Percentiles rank a stretch among this genome's conserved stretches.
Evolutionary conservation across 1,140 invertebrate species (phyloP).

Genomic region (Lucilia cuprina): DNA sequence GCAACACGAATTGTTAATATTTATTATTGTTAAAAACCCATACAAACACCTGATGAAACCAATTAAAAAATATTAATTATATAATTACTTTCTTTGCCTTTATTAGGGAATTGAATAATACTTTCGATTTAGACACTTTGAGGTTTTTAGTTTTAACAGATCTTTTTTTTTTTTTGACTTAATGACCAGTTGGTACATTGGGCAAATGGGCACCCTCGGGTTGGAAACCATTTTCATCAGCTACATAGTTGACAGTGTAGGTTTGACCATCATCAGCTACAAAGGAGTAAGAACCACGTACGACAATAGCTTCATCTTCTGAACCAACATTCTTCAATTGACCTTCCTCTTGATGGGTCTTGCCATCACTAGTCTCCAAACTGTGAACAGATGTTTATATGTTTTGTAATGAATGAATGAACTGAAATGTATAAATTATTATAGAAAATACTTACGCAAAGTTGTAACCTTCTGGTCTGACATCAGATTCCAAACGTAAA

Average conservation of each 20-base stretch:
- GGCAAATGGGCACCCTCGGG: constrained; percentile 74
- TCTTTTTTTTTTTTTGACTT: neutral
- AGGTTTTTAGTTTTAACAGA: constrained; percentile 12
- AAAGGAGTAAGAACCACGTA: constrained; percentile 42
- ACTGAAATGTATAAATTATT: neutral
- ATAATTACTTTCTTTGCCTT: neutral
- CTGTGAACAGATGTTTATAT: neutral
- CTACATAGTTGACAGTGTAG: constrained; percentile 46
- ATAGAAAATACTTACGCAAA: constrained; percentile 26
- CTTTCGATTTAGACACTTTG: neutral
- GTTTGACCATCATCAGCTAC: constrained; percentile 44
- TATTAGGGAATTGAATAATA: neutral
- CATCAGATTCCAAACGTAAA: constrained; percentile 32
- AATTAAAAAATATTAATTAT: too few species aligned
- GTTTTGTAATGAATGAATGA: neutral
- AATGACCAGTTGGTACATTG: constrained; percentile 41
- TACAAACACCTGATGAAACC: too few species aligned
- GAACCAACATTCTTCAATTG: constrained; percentile 34
- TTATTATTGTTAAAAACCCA: too few species aligned
- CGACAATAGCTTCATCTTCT: constrained; percentile 43
- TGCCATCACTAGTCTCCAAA: constrained; percentile 38
- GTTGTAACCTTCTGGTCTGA: constrained; percentile 33
- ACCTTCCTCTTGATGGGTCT: constrained; percentile 25
- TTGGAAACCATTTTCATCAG: constrained; percentile 80
- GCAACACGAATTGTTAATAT: too few species aligned